A percentile compares a stretch with the other conserved stretches of the same genome.
Conservation (phyloP, 2,113 vertebrate species). For the Natator depressus region DNA sequence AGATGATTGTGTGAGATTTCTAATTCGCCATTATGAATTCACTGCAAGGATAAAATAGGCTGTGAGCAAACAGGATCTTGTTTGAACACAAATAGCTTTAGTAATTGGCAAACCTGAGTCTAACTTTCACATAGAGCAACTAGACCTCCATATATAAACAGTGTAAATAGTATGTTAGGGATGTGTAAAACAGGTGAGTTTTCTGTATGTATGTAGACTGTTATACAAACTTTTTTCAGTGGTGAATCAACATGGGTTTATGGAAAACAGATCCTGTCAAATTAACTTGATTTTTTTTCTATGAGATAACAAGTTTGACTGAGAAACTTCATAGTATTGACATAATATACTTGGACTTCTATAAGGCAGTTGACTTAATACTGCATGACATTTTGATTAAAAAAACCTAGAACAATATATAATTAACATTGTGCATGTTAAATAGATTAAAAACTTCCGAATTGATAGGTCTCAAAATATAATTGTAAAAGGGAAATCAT, state of each 20-base stretch:
- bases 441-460: not conserved
- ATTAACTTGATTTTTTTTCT: not conserved
- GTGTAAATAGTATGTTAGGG: not conserved
- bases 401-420: not conserved
- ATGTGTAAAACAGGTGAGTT: not conserved
- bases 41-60: not conserved
- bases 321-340: not conserved
- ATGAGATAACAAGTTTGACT: not conserved
- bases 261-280: not conserved
- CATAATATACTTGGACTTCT: not conserved
- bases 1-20: not conserved
- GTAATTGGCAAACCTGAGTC: not conserved
- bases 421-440: not conserved
- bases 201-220: not conserved
- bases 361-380: not conserved
- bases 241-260: not conserved
- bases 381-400: not conserved
- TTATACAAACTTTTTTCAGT: not conserved
- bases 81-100: not conserved
- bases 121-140: not conserved
- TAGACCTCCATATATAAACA: not conserved
- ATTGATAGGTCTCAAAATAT: not conserved
- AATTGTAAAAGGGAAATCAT: not conserved
- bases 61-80: constrained; percentile 4
- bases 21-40: not conserved